Evolutionary conservation across 2,113 vertebrate genomes (phyloP).

Genomic region (Lasiurus cinereus): DNA sequence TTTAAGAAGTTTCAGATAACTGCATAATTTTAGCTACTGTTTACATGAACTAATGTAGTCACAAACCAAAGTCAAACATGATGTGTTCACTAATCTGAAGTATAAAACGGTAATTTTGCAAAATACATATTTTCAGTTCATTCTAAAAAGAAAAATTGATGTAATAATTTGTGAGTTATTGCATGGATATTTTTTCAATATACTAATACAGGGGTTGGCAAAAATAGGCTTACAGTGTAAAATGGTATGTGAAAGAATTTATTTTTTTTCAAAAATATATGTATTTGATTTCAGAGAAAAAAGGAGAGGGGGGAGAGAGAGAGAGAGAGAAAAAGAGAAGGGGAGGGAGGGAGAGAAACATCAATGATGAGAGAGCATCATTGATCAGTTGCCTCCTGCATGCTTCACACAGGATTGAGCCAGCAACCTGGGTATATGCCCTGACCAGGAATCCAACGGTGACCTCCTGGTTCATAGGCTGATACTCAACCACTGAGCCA

Average conservation of each 20-base stretch:
- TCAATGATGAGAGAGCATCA: no score
- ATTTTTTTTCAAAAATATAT: no score
- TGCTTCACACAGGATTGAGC: no score
- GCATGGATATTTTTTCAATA: not conserved
- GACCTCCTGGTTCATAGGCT: no score
- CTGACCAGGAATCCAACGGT: no score
- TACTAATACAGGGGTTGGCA: not conserved
- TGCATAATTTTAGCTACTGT: constrained; percentile 27
- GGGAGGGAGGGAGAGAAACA: no score
- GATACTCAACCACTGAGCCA: no score
- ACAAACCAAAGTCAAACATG: not conserved
- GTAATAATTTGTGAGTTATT: not conserved
- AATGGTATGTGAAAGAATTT: not conserved
- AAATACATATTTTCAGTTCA: not conserved
- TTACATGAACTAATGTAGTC: constrained; percentile 27
- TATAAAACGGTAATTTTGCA: not conserved
- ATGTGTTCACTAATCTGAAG: not conserved
- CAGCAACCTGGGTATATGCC: no score
- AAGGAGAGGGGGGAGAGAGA: no score
- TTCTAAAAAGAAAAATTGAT: not conserved
- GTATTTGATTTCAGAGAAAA: no score
- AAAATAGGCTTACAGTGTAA: not conserved
- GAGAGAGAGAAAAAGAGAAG: no score
- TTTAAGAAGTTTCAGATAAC: constrained; percentile 33
- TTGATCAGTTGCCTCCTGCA: no score